Evolutionary conservation across 2,888 invertebrate species (phyloP).

Genomic region (Drosophila leonis): DNA sequence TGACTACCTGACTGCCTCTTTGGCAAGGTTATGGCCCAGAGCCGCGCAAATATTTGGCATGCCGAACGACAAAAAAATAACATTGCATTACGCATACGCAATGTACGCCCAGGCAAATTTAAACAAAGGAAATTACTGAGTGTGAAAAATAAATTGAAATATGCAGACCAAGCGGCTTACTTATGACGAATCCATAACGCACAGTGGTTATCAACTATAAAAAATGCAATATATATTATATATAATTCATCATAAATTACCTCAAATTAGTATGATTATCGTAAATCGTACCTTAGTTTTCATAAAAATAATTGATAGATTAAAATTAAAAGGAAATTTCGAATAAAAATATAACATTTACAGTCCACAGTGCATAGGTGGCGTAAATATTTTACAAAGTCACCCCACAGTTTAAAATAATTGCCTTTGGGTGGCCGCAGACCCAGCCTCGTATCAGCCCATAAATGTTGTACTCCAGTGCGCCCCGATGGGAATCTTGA

Average conservation of each 20-base stretch:
- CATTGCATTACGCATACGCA: constrained; percentile 75
- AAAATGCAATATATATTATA: background rate
- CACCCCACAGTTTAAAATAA: constrained; percentile 76
- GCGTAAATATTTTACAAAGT: constrained; percentile 43
- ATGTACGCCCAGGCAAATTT: constrained; percentile 52
- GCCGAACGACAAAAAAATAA: constrained; percentile 43
- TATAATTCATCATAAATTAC: too few relatives aligned
- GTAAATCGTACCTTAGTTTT: too few relatives aligned
- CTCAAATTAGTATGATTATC: too few relatives aligned
- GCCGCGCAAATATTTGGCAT: constrained; percentile 73
- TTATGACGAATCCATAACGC: constrained; percentile 22
- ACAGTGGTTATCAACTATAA: constrained; percentile 44
- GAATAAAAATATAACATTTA: background rate
- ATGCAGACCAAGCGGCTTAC: constrained; percentile 52
- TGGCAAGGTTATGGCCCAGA: constrained; percentile 77
- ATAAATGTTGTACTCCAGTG: constrained; percentile 53
- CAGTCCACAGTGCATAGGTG: constrained; percentile 37
- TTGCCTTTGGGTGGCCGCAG: constrained; percentile 58
- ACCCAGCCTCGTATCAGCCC: constrained; percentile 11
- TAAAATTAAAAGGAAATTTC: background rate
- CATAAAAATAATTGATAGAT: too few relatives aligned
- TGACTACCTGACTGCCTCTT: constrained; percentile 38
- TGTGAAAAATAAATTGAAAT: constrained; percentile 77
- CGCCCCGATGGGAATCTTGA: constrained; percentile 47
- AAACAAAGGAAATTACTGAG: constrained; percentile 72